A percentile compares a stretch with the other conserved stretches of the same genome.
These are phyloP conservation scores for Dasysyrphus tricinctus DNA, from an alignment of 2,888 invertebrate species.

Conservation along the genomic window DNA sequence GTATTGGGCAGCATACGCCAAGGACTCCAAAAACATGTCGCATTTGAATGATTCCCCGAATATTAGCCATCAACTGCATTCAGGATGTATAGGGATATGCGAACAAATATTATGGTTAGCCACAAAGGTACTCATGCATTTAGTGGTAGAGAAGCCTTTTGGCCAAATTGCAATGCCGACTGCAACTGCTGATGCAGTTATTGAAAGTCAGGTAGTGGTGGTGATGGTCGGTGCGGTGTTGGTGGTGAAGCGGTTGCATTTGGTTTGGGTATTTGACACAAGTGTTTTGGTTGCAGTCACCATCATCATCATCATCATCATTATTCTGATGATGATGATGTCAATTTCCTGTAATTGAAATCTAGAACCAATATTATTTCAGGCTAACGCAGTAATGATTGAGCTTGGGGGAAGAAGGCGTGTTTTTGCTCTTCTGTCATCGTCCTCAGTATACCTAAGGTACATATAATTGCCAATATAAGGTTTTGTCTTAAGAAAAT, in stretches of 20 bases:
- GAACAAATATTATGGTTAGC: slow-evolving; percentile 58
- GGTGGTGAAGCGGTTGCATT: background rate
- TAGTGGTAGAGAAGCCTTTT: slow-evolving; percentile 38
- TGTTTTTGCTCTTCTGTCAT: background rate
- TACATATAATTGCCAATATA: background rate
- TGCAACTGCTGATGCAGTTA: slow-evolving; percentile 21
- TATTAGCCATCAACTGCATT: background rate
- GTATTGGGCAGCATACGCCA: background rate
- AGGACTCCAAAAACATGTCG: slow-evolving; percentile 33
- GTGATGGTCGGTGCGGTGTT: background rate
- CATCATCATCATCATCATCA: slow-evolving; percentile 12
- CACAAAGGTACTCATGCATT: slow-evolving; percentile 54
- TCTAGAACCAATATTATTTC: slow-evolving; percentile 49
- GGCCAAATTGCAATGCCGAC: slow-evolving; percentile 35
- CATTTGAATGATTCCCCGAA: slow-evolving; percentile 39
- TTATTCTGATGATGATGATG: slow-evolving; percentile 33
- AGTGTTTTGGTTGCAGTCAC: slow-evolving; percentile 37
- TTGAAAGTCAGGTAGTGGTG: slow-evolving; percentile 24
- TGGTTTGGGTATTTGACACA: slow-evolving; percentile 32
- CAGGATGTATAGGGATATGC: slow-evolving; percentile 24
- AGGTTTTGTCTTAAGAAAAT: background rate
- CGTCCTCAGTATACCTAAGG: background rate
- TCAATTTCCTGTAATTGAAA: slow-evolving; percentile 59
- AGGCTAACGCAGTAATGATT: slow-evolving; percentile 19
- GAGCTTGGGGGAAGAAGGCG: background rate